Percentiles rank a stretch among this genome's conserved stretches.
Evolutionary conservation across 2,797 vertebrate genomes (phyloP).

Genomic region (Betta splendens): DNA sequence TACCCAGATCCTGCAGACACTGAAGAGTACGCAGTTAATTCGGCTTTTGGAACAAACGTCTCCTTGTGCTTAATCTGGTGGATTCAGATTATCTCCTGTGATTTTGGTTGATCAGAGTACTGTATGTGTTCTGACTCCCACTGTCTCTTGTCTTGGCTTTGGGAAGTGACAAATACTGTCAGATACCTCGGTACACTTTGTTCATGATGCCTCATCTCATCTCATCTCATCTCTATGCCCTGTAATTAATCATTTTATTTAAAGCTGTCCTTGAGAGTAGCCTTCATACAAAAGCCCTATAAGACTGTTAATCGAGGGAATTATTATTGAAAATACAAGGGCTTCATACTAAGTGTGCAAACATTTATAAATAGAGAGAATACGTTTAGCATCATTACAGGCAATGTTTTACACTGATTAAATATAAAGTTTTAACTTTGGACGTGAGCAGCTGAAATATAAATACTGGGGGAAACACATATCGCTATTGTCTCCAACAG

Average conservation of each 20-base stretch:
- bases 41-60: constrained; percentile 2
- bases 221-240: not conserved
- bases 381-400: not conserved
- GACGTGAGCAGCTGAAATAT: not conserved
- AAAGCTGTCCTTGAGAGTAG: constrained; percentile 1
- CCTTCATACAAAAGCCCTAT: not conserved
- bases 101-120: not conserved
- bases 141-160: not conserved
- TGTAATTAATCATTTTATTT: not conserved
- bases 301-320: not conserved
- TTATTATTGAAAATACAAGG: constrained; percentile 1
- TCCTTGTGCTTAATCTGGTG: not conserved
- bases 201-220: constrained; percentile 3
- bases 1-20: not conserved
- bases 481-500: not conserved
- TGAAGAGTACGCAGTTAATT: not conserved
- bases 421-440: constrained; percentile 2
- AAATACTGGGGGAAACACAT: not conserved
- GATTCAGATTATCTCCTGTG: not conserved
- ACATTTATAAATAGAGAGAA: constrained; percentile 20
- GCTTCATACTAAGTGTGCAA: constrained; percentile 9
- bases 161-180: not conserved
- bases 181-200: not conserved
- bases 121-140: not conserved
- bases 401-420: constrained; percentile 7